phyloP scores from a whole-genome alignment of 1,140 invertebrate species.

The Vanessa tameamea region DNA sequence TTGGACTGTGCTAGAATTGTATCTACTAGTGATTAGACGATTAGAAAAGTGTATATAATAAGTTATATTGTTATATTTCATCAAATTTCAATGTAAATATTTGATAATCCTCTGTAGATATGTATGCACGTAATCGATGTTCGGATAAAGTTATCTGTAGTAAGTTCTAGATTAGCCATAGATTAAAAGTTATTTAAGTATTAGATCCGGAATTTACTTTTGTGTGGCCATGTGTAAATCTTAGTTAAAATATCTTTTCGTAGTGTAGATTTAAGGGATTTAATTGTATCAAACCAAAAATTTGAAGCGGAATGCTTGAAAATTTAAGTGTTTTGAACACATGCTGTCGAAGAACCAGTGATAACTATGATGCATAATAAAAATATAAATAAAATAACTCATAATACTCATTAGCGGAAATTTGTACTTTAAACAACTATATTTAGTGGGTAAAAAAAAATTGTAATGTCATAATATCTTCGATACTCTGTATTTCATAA shows the following conservation, averaged over 20 bases:
- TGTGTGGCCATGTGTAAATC: conserved; percentile 73
- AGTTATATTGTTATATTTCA: conserved; percentile 48
- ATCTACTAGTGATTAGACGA: conserved; percentile 53
- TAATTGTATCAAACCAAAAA: conserved; percentile 78
- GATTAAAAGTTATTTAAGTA: conserved; percentile 49
- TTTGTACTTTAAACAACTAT: conserved; percentile 33
- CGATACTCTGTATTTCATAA: conserved; percentile 28
- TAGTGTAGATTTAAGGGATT: conserved; percentile 65
- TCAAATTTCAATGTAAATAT: conserved; percentile 48
- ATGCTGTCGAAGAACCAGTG: conserved; percentile 62
- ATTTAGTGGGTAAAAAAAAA: conserved; percentile 25
- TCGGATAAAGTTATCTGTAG: conserved; percentile 43
- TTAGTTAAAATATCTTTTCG: conserved; percentile 55
- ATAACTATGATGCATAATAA: conserved; percentile 59
- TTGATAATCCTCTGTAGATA: conserved; percentile 54
- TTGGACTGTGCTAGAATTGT: conserved; percentile 58
- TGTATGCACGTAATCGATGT: conserved; percentile 45
- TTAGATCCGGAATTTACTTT: conserved; percentile 58
- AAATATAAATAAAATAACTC: conserved; percentile 37
- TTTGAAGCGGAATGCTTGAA: conserved; percentile 78
- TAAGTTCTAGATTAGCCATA: conserved; percentile 47
- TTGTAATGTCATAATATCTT: conserved; percentile 22
- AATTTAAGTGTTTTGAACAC: conserved; percentile 80
- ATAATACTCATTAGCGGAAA: conserved; percentile 55
- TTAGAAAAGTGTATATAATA: conserved; percentile 69